Conservation (phyloP, 2,797 vertebrate species). For the Hippopotamyrus pictus region DNA sequence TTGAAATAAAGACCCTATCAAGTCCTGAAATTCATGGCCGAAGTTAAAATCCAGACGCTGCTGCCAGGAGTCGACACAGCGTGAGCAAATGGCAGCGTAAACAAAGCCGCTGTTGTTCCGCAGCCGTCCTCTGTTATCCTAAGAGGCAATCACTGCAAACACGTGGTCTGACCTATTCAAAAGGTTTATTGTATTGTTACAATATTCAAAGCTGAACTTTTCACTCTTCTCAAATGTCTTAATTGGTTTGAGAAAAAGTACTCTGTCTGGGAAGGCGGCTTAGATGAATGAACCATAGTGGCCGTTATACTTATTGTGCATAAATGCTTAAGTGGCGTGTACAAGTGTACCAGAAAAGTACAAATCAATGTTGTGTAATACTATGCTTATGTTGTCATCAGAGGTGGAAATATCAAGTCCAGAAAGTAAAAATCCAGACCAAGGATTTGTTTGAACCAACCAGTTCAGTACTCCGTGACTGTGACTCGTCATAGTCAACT, state of each 20-base stretch:
- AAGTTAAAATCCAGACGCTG: neutral
- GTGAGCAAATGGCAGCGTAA: neutral
- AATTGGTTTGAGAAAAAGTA: neutral
- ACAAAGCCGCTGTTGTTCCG: neutral
- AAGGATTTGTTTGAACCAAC: neutral
- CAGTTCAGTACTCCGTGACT: neutral
- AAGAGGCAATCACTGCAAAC: neutral
- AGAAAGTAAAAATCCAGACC: neutral
- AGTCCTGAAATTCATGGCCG: neutral
- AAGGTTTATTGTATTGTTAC: neutral
- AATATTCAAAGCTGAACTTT: neutral
- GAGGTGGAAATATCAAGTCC: neutral
- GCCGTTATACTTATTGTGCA: neutral
- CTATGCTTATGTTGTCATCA: neutral
- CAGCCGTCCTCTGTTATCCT: neutral
- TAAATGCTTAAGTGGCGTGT: neutral
- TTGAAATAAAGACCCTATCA: neutral
- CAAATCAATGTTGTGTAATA: neutral
- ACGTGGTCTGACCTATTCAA: neutral
- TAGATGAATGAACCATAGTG: neutral
- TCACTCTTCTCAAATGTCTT: slow-evolving; percentile 1
- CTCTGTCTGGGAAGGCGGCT: neutral
- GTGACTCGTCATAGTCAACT: neutral
- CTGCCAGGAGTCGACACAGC: neutral
- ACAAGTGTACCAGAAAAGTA: neutral